These are phyloP conservation scores for Drosophila arawakana DNA, from an alignment of 1,140 invertebrate genomes.

Conservation along the genomic window DNA sequence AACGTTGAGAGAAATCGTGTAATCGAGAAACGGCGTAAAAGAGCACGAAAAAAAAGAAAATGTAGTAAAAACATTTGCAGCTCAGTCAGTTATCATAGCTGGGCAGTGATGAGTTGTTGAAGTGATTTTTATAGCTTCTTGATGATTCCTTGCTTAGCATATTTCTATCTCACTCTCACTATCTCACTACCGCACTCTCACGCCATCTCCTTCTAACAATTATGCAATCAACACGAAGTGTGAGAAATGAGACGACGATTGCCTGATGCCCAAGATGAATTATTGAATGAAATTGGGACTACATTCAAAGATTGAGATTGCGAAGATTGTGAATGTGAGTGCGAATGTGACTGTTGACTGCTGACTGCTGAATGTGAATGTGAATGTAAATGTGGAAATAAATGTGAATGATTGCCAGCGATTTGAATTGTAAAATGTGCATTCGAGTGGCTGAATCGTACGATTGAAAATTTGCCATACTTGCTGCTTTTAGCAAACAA, in stretches of 20 bases:
- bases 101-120: slow-evolving; percentile 30
- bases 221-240: slow-evolving; percentile 13
- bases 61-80: background rate
- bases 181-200: background rate
- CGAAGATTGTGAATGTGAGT: background rate
- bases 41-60: no score
- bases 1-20: background rate
- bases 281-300: slow-evolving; percentile 32
- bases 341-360: background rate
- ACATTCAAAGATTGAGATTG: slow-evolving; percentile 10
- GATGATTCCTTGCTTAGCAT: background rate
- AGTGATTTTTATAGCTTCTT: slow-evolving; percentile 20
- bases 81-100: slow-evolving; percentile 30
- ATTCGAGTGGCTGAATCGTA: slow-evolving; percentile 40
- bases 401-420: slow-evolving; percentile 40
- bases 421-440: slow-evolving; percentile 56
- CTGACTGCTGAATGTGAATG: background rate
- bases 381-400: slow-evolving; percentile 1
- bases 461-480: slow-evolving; percentile 34
- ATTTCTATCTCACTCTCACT: background rate
- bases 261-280: slow-evolving; percentile 31
- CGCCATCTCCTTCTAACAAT: slow-evolving; percentile 4
- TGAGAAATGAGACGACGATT: slow-evolving; percentile 3
- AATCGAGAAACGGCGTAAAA: background rate
- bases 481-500: slow-evolving; percentile 14